Evolutionary conservation across 2,797 vertebrate genomes (phyloP).

Genomic region (Phalloptychus januarius): DNA sequence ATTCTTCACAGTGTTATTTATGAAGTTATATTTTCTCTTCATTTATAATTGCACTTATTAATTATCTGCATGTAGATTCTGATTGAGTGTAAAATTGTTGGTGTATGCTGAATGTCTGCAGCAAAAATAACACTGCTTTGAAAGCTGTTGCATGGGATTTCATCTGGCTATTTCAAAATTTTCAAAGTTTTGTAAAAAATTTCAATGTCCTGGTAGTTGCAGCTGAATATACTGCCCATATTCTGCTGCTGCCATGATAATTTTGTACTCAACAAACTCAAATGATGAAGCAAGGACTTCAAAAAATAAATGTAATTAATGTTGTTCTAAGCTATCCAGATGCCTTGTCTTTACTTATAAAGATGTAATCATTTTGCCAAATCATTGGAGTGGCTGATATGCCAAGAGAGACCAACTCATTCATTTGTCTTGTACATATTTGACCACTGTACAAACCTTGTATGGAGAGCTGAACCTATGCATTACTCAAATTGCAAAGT

Average conservation of each 20-base stretch:
- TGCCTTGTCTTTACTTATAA: not conserved
- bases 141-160: not conserved
- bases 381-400: not conserved
- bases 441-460: not conserved
- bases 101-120: too few species aligned
- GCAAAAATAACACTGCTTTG: not conserved
- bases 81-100: too few species aligned
- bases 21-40: not conserved
- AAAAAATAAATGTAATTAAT: not conserved
- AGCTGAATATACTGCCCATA: not conserved
- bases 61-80: not conserved
- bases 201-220: not conserved
- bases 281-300: not conserved
- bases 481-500: not conserved
- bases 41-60: not conserved
- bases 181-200: not conserved
- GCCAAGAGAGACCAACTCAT: not conserved
- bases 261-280: not conserved
- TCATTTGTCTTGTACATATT: not conserved
- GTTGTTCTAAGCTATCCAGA: not conserved
- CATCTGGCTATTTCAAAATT: not conserved
- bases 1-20: not conserved
- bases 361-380: not conserved
- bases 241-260: not conserved
- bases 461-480: not conserved